Conservation (phyloP, 2,888 invertebrate genomes). For the Melanostoma scalare region DNA sequence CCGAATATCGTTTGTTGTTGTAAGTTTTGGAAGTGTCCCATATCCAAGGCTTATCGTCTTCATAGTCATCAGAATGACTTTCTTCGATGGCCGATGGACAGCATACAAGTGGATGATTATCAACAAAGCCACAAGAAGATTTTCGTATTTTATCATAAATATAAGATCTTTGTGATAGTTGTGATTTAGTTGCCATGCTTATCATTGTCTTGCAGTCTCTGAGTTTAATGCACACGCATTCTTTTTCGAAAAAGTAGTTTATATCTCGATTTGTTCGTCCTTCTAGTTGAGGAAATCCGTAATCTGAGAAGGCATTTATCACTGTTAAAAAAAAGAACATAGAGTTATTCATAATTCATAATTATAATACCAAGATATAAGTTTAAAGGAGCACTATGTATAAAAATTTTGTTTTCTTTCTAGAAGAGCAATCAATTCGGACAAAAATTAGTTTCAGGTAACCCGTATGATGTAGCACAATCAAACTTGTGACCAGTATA, state of each 20-base stretch:
- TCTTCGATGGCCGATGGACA: constrained; percentile 74
- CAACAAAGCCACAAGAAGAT: constrained; percentile 77
- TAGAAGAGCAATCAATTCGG: too few species aligned
- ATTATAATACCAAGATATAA: too few species aligned
- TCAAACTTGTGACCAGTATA: too few species aligned
- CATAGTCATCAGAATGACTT: constrained; percentile 56
- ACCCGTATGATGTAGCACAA: too few species aligned
- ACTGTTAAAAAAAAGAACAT: constrained; percentile 21
- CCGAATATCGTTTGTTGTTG: constrained; percentile 10
- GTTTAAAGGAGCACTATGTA: too few species aligned
- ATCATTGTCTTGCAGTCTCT: constrained; percentile 77
- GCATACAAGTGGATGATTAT: constrained; percentile 77
- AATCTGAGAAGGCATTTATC: constrained; percentile 67
- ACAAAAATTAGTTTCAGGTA: too few species aligned
- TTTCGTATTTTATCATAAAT: constrained; percentile 75
- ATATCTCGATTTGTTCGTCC: constrained; percentile 38
- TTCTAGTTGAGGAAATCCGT: constrained; percentile 59
- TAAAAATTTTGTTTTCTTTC: too few species aligned
- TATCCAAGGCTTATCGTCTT: constrained; percentile 77
- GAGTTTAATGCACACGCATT: constrained; percentile 78
- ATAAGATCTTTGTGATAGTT: constrained; percentile 72
- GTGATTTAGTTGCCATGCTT: constrained; percentile 74
- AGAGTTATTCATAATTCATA: background rate
- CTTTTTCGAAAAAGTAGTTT: constrained; percentile 48
- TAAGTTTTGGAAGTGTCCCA: constrained; percentile 75